These are phyloP conservation scores for Sminthurinus aureus DNA, from an alignment of 2,888 invertebrate genomes.

Conservation along the genomic window DNA sequence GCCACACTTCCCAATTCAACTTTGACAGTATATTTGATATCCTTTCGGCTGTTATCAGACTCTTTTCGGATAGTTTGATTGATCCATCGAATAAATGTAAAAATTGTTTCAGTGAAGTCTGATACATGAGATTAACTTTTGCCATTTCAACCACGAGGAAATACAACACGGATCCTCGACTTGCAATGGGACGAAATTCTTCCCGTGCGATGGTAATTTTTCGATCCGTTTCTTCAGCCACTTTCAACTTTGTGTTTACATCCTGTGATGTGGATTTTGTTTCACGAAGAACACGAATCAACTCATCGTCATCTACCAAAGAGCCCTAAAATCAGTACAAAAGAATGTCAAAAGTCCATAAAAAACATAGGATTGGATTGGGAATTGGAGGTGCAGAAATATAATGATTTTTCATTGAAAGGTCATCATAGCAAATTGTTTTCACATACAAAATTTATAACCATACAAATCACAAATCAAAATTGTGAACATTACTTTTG, in stretches of 20 bases:
- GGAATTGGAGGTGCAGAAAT: too few relatives aligned
- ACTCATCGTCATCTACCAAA: conserved; percentile 92
- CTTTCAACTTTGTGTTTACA: conserved; percentile 87
- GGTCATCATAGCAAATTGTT: neutral
- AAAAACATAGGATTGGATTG: too few relatives aligned
- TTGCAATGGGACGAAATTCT: conserved; percentile 94
- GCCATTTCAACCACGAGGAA: conserved; percentile 98
- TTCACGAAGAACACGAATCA: conserved; percentile 87
- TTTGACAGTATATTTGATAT: conserved; percentile 88
- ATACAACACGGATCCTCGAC: conserved; percentile 91
- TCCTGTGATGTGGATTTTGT: conserved; percentile 91
- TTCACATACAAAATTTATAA: neutral
- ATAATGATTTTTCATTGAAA: too few relatives aligned
- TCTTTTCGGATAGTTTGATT: conserved; percentile 81
- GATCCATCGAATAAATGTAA: conserved; percentile 91
- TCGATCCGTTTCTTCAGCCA: conserved; percentile 91
- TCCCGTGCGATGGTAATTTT: conserved; percentile 94
- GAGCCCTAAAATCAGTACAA: conserved; percentile 71
- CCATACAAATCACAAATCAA: neutral
- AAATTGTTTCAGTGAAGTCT: conserved; percentile 94
- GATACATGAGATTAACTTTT: conserved; percentile 95
- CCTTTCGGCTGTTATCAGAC: conserved; percentile 81
- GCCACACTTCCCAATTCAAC: conserved; percentile 91
- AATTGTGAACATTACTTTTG: conserved; percentile 67
- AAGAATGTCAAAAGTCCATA: neutral